These are phyloP conservation scores for Rhynchotus rufescens DNA, from an alignment of 2,797 vertebrate species.

Conservation along the genomic window DNA sequence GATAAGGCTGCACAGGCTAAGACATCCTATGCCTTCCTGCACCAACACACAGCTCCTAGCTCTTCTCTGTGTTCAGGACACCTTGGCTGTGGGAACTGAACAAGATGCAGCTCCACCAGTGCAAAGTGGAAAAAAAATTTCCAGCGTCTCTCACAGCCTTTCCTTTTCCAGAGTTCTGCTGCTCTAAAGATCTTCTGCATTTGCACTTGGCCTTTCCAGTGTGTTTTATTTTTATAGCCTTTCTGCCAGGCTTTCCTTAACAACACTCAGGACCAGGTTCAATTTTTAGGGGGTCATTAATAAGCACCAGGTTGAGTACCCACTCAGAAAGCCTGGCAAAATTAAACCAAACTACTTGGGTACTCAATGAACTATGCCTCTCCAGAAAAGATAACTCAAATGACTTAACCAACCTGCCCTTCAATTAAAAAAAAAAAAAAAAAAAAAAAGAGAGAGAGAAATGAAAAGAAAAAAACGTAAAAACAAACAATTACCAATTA, in stretches of 20 bases:
- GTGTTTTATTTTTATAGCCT: neutral
- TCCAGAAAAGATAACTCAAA: conserved; percentile 1
- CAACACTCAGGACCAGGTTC: neutral
- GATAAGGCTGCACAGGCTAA: neutral
- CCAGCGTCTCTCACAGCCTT: neutral
- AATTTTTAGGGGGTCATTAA: conserved; percentile 25
- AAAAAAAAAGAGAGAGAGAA: neutral
- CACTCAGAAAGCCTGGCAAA: conserved; percentile 34
- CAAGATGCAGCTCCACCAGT: neutral
- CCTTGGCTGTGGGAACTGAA: neutral
- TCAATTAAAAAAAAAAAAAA: neutral
- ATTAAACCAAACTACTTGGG: conserved; percentile 44
- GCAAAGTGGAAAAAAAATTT: neutral
- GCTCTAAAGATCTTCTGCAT: neutral
- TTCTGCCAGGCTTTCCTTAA: conserved; percentile 24
- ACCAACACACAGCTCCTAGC: neutral
- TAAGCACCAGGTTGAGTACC: conserved; percentile 31
- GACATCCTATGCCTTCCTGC: neutral
- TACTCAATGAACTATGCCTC: conserved; percentile 25
- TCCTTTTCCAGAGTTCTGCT: neutral
- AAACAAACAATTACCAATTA: neutral
- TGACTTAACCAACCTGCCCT: conserved; percentile 25
- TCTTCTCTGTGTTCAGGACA: neutral
- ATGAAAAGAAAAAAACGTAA: conserved; percentile 8
- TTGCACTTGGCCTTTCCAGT: neutral